Evolutionary conservation across 2,888 invertebrate genomes (phyloP), one percentile per base, ranked within the genome.

Genomic region (Apamea sordens): DNA sequence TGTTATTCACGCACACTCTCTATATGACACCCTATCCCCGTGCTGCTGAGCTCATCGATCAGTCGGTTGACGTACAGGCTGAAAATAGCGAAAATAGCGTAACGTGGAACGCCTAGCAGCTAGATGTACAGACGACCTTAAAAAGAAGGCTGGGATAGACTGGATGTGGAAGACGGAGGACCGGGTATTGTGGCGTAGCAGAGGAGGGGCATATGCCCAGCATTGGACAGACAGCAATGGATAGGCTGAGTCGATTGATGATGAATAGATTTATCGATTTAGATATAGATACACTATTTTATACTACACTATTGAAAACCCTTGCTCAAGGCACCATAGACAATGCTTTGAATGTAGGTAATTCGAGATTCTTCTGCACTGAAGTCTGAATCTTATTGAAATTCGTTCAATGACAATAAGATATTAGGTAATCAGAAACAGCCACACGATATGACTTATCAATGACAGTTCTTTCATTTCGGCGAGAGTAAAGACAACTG

Each of bases 351-450:
- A 47, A 18, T 24, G 47, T 13, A 18, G 32, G 8, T 28, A 15
- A 32, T 69, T 32, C 24, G 13, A 69, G 32, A 32, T 75, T 5
- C 5, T n/a, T 74, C 5, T 44, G 44, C 21, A 28, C 41, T 13
- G 18, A 63, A 32, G 6, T n/a, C 15, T 50, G 21, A 21, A 63
- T 63, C 50, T 21, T 61, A 32, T 63, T 44, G n/a, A 32, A 15
- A n/a, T 8, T 73, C 1, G 47, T 65, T 64, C 32, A 81, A 81
- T 73, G 41, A 67, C 47, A 67, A 15, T 56, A n/a, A 36, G 50
- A 47, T 73, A 81, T 73, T 73, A 81, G 21, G 56, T 74, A 82
- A 79, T 81, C 59, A 65, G 59, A 65, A 59, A 80, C 24, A 81
- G 10, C 18, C 32, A 61, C 65, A 73, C 13, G 32, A 68, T 61